Evolutionary conservation across 2,113 vertebrate species (phyloP), one percentile per base, ranked within the genome.

Genomic region (Brachypteracias leptosomus): DNA sequence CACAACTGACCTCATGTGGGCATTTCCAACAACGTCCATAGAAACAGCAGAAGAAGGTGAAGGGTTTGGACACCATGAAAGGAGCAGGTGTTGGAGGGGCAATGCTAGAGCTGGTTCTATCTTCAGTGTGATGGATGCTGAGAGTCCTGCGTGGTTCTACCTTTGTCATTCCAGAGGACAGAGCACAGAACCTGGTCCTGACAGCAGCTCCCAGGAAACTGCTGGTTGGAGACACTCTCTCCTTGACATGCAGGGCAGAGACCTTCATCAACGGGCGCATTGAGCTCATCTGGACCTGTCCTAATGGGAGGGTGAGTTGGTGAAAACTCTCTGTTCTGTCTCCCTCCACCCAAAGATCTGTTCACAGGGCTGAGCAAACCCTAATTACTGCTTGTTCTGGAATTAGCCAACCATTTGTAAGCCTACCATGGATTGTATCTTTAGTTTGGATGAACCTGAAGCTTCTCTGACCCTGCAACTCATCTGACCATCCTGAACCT

Each of bases 191-290:
- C 68, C 88, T 97, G 85, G 72, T 35, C 42, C 57, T 98, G 80
- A 97, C 63, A 89, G 96, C 97, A n/a, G 90, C 52, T 52, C 88
- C 95, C 58, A 83, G 19, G 17, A 98, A 76, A 86, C 57, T 99
- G 84, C 61, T 99, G 81, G 97, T 97, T 7, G 99, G 99, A 68
- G 97, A 98, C 55, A 97, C 96, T 0, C 97, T 99, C 7, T 10
- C 25, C 6, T 97, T 99, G 65, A 97, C 96, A 52, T 99, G 99
- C 90, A 96, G 67, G 12, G 99, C 97, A 31, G 95, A 98, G 68
- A 99, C 98, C 65, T 94, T 93, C n/a, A 95, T 9, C 85, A 98
- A 98, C 11, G 98, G 98, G 70, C 97, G 97, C 80, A 72, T 99
- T 17, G 58, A 61, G 28, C 97, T 99, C 80, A 24, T 92, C 3